Base-by-base conservation (phyloP, 2,113 vertebrate genomes). In the Blennius ocellaris region DNA sequence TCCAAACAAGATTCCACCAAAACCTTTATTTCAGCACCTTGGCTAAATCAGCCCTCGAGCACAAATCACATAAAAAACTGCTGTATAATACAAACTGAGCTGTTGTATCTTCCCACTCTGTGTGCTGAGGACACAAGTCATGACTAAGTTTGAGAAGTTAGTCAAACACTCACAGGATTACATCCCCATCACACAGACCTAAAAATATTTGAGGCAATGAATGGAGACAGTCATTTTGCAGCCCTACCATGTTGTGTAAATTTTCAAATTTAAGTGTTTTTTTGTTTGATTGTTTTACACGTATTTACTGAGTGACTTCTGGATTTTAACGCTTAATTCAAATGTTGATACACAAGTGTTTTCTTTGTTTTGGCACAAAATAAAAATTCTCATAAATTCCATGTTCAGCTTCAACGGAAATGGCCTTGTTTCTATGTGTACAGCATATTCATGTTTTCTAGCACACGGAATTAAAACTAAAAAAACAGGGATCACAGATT, bases 141-240 rank as follows among this genome's bases (percentile, higher is more conserved):
- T 79, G 85, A 81, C 76, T 83, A 85, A 88, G 66, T 85, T 81
- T 61, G 50, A 77, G 60, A 84, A 78, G 64, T 79, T 71, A 69
- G 63, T 80, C 54, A 76, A 82, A 65, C 7, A 59, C 74, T 59
- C 50, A 58, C 63, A 74, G 43, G 62, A 21, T 53, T 56, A 64
- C 50, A 15, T 72, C 61, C 48, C 17, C 39, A 16, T 21, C 45
- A 51, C 5, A 69, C 48, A 53, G 53, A 41, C 61, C 30, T 17
- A 64, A 76, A 51, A 54, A 78, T 64, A 64, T 69, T 57, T 47
- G 59, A 44, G 39, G 45, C 8, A 55, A 16, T 67, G 41, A 54
- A 66, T 58, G 62, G 16, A 65, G 66, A 43, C 36, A 3, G 2
- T 17, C 40, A 17, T 12, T 63, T 11, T 53, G 41, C 11, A 11